Base-by-base conservation (phyloP, 2,888 invertebrate genomes). In the Chrysotoxum bicinctum region DNA sequence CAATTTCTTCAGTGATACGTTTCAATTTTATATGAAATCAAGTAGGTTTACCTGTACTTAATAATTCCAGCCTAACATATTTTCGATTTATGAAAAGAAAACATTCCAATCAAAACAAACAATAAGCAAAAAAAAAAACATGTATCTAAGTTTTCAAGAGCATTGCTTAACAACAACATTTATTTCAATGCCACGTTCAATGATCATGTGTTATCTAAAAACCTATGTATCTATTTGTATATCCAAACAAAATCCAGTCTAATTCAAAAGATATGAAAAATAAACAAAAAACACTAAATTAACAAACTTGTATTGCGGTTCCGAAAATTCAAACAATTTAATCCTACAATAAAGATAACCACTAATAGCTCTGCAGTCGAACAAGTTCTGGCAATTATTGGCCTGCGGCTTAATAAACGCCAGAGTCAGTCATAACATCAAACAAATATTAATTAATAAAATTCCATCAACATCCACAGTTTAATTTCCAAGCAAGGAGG, bases 371-470 rank as follows among this genome's bases (percentile, higher is more conserved):
- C 23, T 37, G 14, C 8, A 56, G 16, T 7, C 12, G 16, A 56
- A 56, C 56, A 56, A 56, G 56, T 56, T 56, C 26, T n/a, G 5
- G 30, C 19, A 58, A 58, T 58, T 54, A 58, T 58, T 54, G 30
- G 35, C 58, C 37, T 58, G 58, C 21, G 58, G 58, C 37, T 19
- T 37, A 23, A 21, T n/a, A 58, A 35, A 58, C n/a, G 23, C 14
- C 58, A 32, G 4, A 30, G 16, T 14, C 40, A 40, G 40, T 60
- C 60, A 60, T 40, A 60, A 60, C 23, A 60, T n/a, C 40, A 60
- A 43, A 26, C 26, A 7, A 54, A 54, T 35, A 35, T 10, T 30
- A 56, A 56, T 56, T 56, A 56, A 56, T 19, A 26, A 60, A 60
- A 60, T 32, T 40, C 14, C 37, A 40, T 23, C 21, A 9, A 60